Base-by-base conservation (phyloP, 2,888 invertebrate genomes). In the Andrena chrysosceles region DNA sequence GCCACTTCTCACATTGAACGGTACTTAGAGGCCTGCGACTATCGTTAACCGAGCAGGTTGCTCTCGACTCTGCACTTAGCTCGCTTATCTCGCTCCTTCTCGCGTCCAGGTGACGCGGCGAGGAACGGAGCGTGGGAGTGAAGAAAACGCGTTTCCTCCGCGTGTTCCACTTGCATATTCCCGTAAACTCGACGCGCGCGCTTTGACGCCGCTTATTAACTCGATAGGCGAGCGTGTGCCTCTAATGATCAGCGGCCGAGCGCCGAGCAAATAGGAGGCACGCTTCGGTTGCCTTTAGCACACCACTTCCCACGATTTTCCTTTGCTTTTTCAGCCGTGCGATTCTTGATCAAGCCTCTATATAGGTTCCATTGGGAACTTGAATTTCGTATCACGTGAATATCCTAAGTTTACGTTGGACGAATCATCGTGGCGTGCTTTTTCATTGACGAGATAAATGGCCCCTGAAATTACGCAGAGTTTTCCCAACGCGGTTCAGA, bases 61-160 rank as follows among this genome's bases (percentile, higher is more conserved):
- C 75, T 79, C 75, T 66, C 76, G 54, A 70, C 63, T 62, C 29
- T 69, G 63, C 69, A 52, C 73, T 80, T 77, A 70, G 59, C 77
- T 74, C 42, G 42, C 16, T 69, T 63, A 62, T 74, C 70, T 70
- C 49, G 49, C 77, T 62, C 49, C 48, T 70, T 73, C 52, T 63
- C 35, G 33, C 49, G 59, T 67, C 35, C 79, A 63, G 66, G 76
- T 76, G 77, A 74, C 72, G 26, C 69, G 29, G 70, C 71, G 60
- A 67, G 63, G 10, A 26, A 56, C 20, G 80, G 69, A 84, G 80
- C 86, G 88, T 87, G 87, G 84, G 87, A 87, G 82, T 85, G 35
- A 52, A 85, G 82, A 42, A 85, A 85, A 87, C 81, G 78, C 79
- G 84, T 82, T 84, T 85, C 82, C 85, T 77, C 79, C 69, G 83